Conservation (phyloP, 2,797 vertebrate species). For the Chelonia mydas region DNA sequence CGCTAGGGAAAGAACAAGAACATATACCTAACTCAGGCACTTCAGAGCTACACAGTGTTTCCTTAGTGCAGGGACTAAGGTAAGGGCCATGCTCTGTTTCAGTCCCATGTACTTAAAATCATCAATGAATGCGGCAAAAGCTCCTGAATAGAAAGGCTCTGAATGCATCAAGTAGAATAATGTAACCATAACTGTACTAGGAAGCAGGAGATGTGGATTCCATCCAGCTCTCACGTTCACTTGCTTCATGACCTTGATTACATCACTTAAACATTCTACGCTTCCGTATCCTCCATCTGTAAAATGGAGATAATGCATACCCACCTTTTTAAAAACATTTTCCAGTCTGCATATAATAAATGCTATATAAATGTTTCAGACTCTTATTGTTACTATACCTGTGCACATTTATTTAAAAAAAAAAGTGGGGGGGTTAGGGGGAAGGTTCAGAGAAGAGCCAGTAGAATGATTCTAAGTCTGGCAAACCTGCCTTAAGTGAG, state of each 20-base stretch:
- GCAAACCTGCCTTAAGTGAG: not conserved
- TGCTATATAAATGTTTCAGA: not conserved
- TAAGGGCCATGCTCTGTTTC: not conserved
- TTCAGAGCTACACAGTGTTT: not conserved
- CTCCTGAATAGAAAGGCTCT: not conserved
- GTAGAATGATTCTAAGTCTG: not conserved
- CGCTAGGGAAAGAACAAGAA: not conserved
- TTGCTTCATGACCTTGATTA: not conserved
- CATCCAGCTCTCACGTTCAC: not conserved
- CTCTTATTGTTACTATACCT: not conserved
- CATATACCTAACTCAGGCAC: not conserved
- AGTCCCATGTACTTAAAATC: not conserved
- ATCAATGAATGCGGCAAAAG: rapidly evolving
- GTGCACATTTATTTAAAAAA: not conserved
- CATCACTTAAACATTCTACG: not conserved
- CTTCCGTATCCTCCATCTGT: not conserved
- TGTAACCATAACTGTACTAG: rapidly evolving
- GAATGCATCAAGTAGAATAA: not conserved
- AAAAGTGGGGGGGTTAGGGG: rapidly evolving
- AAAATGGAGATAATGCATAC: not conserved
- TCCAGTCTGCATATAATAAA: not conserved
- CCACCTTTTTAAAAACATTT: not conserved
- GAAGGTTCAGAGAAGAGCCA: not conserved
- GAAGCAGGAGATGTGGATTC: too few relatives aligned
- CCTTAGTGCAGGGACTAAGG: not conserved